Percentiles rank a stretch among this genome's conserved stretches.
Evolutionary conservation across 2,797 vertebrate genomes (phyloP).

Genomic region (Capromys pilorides): DNA sequence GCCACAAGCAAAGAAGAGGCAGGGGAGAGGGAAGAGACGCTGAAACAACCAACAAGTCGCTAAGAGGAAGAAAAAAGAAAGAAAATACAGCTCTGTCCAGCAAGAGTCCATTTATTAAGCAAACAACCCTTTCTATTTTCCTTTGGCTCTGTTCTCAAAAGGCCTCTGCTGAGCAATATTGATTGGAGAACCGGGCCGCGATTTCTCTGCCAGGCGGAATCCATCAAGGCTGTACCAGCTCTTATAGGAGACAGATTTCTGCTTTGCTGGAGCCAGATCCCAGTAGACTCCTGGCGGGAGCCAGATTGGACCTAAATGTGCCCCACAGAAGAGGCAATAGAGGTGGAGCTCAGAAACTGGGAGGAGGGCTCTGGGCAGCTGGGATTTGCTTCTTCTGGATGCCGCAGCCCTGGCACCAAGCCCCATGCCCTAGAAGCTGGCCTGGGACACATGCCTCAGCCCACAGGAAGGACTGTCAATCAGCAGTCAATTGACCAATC

Average conservation of each 20-base stretch:
- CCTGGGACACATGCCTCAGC: not conserved
- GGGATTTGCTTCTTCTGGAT: not conserved
- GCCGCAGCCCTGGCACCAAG: not conserved
- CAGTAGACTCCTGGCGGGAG: constrained; percentile 25
- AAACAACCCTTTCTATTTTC: constrained; percentile 43
- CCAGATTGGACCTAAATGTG: not conserved
- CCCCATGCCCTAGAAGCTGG: not conserved
- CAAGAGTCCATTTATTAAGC: constrained; percentile 51
- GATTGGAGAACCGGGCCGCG: constrained; percentile 24
- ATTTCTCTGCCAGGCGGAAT: constrained; percentile 52
- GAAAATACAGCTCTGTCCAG: not conserved
- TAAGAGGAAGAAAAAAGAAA: not conserved
- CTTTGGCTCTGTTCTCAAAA: constrained; percentile 55
- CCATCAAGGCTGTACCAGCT: constrained; percentile 2
- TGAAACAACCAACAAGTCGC: not conserved
- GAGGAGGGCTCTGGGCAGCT: not conserved
- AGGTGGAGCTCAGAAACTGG: not conserved
- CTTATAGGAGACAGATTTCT: not conserved
- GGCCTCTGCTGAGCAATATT: constrained; percentile 64
- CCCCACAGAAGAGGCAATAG: not conserved
- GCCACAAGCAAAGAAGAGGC: not conserved
- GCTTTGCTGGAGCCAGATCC: not conserved
- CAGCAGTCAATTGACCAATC: not conserved
- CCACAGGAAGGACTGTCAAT: not conserved
- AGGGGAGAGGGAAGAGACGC: too few relatives aligned